phyloP scores from a whole-genome alignment of 2,797 vertebrate genomes.

The Catostomus latipinnis region DNA sequence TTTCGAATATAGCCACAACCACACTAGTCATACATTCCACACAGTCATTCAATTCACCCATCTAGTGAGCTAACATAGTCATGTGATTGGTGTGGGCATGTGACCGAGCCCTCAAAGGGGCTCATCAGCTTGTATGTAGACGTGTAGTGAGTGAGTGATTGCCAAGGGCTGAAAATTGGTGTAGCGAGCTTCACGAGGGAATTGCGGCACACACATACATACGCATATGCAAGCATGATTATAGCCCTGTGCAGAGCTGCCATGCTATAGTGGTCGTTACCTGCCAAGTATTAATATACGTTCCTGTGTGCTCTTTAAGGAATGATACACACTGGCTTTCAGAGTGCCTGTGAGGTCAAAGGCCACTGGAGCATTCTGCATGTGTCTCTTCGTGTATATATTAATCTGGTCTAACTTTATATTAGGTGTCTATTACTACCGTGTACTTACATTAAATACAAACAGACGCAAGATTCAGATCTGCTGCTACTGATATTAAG shows the following conservation, averaged over 20 bases:
- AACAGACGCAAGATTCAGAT: no score
- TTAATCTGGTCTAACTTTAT: background rate
- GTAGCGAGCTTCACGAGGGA: constrained; percentile 80
- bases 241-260: constrained; percentile 74
- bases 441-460: no score
- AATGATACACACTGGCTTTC: constrained; percentile 65
- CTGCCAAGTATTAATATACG: constrained; percentile 75
- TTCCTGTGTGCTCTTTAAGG: constrained; percentile 69
- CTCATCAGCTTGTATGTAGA: constrained; percentile 85
- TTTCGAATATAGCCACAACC: background rate
- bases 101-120: constrained; percentile 77
- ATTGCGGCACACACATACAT: constrained; percentile 65
- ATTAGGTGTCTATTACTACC: no score
- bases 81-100: constrained; percentile 66
- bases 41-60: constrained; percentile 19
- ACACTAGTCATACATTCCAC: background rate
- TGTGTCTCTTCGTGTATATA: constrained; percentile 17
- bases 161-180: constrained; percentile 82
- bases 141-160: constrained; percentile 84
- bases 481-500: no score
- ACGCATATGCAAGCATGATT: constrained; percentile 69
- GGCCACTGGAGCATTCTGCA: constrained; percentile 39
- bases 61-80: constrained; percentile 37
- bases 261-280: constrained; percentile 69
- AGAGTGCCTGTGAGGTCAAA: constrained; percentile 70